Base-by-base conservation (phyloP, 23 tunicate species). In the Halocynthia aurantium region DNA sequence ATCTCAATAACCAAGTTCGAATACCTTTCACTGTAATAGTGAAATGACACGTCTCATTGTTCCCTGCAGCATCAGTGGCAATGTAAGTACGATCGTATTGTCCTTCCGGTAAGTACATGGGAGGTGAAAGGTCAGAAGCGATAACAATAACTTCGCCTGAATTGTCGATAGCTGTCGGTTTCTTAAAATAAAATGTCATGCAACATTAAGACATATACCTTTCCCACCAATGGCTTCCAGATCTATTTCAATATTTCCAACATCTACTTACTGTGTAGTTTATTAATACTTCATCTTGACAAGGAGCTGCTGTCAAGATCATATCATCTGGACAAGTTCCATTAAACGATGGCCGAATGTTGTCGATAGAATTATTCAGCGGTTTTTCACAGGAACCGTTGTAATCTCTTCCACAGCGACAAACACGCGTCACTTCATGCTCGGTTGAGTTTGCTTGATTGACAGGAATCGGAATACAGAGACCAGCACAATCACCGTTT, bases 391-490 rank as follows among this genome's bases (percentile, higher is more conserved):
- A 88, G 0, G 71, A 51, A 9, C 87, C 82, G 2, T 83, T 66
- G 6, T 73, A 54, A 7, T 88, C 72, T 31, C 73, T 78, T 10
- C 95, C 95, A 75, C 95, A 88, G 22, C 79, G 6, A 65, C 95
- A 88, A 12, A 78, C 64, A 6, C 90, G 62, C 6, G 79, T 54
- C 20, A 80, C 31, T 40, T 80, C 52, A 8, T 50, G 15, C 6
- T 77, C 54, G 51, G 20, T 5, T 13, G 62, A 19, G 51, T n/a
- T 64, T 50, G 13, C 51, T 6, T 49, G 66, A 8, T 57, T 19
- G 61, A 53, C 82, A n/a, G 95, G 95, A 11, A 88, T 62, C 6
- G 95, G 95, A 20, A 88, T 73, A 62, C 95, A 88, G 5, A 88
- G 75, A 7, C 86, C 95, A 6, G 88, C 78, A 64, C 95, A 88